These are phyloP conservation scores for Carpatolechia fugitivella DNA, from an alignment of 2,888 invertebrate genomes.

Conservation along the genomic window DNA sequence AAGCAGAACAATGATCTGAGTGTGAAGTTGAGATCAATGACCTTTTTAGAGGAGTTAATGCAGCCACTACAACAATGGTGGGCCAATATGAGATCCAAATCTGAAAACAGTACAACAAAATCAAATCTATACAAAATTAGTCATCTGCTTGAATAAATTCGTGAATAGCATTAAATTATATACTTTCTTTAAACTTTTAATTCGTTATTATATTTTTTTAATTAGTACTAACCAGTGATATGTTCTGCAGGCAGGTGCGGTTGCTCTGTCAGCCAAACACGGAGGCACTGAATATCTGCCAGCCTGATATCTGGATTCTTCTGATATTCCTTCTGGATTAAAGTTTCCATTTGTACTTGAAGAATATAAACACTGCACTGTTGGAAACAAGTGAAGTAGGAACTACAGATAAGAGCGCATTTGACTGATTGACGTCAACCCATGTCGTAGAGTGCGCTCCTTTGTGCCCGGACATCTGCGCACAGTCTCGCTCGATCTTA, in stretches of 20 bases:
- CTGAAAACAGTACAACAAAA: slow-evolving; percentile 41
- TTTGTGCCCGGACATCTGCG: slow-evolving; percentile 19
- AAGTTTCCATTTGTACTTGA: slow-evolving; percentile 27
- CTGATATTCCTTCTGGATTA: slow-evolving; percentile 67
- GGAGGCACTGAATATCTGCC: slow-evolving; percentile 75
- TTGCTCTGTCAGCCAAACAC: slow-evolving; percentile 81
- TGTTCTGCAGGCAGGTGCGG: slow-evolving; percentile 77
- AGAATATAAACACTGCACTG: slow-evolving; percentile 33
- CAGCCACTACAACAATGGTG: slow-evolving; percentile 83
- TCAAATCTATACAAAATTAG: background rate
- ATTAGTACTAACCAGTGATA: slow-evolving; percentile 65
- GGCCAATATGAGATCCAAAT: slow-evolving; percentile 81
- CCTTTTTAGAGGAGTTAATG: slow-evolving; percentile 81
- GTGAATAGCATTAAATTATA: too few relatives aligned
- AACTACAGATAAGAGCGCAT: slow-evolving; percentile 19
- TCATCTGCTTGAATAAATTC: too few relatives aligned
- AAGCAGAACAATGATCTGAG: slow-evolving; percentile 82
- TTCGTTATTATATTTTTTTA: too few relatives aligned
- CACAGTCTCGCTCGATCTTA: slow-evolving; percentile 2
- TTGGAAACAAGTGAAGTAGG: background rate
- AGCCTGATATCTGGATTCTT: slow-evolving; percentile 77
- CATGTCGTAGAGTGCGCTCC: slow-evolving; percentile 15
- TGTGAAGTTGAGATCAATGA: slow-evolving; percentile 84
- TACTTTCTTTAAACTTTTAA: too few relatives aligned
- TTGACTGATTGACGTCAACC: slow-evolving; percentile 24